Percentiles rank a stretch among this genome's conserved stretches.
These are phyloP conservation scores for Drosophila fungiperda DNA, from an alignment of 2,888 invertebrate species.

Conservation along the genomic window DNA sequence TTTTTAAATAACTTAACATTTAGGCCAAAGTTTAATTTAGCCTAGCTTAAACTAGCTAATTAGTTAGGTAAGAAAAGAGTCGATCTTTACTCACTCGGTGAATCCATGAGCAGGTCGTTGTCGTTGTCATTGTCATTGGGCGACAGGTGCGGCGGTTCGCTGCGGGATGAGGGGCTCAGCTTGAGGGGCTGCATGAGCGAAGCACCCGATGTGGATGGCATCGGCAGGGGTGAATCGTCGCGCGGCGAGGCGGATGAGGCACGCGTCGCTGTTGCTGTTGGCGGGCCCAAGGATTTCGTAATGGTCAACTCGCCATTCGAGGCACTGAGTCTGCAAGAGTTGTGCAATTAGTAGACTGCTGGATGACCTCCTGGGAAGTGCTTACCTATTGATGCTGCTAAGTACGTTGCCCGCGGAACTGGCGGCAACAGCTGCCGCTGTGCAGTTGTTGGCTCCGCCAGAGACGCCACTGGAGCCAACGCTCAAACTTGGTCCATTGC, in stretches of 20 bases:
- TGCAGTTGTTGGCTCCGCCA: slow-evolving; percentile 53
- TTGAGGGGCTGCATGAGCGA: slow-evolving; percentile 86
- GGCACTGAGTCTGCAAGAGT: slow-evolving; percentile 87
- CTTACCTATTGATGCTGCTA: slow-evolving; percentile 89
- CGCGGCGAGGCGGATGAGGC: slow-evolving; percentile 77
- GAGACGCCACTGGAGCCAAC: slow-evolving; percentile 34
- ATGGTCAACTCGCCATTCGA: slow-evolving; percentile 94
- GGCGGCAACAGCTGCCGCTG: slow-evolving; percentile 53
- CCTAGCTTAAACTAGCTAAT: not conserved
- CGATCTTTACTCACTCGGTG: slow-evolving; percentile 91
- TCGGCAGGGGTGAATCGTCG: slow-evolving; percentile 71
- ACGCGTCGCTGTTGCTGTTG: slow-evolving; percentile 76
- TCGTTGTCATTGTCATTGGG: slow-evolving; percentile 87
- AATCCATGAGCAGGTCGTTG: slow-evolving; percentile 91
- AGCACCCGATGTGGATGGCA: slow-evolving; percentile 68
- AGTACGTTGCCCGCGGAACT: slow-evolving; percentile 85
- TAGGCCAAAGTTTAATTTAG: not conserved
- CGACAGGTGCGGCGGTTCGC: slow-evolving; percentile 86
- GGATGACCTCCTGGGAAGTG: not conserved
- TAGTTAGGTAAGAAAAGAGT: slow-evolving; percentile 53
- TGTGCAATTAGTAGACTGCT: not conserved
- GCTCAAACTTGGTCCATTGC: slow-evolving; percentile 74
- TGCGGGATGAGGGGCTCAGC: slow-evolving; percentile 86
- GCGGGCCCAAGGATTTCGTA: slow-evolving; percentile 90
- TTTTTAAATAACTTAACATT: not conserved